Evolutionary conservation across 2,888 invertebrate genomes (phyloP), one percentile per base, ranked within the genome.

Genomic region (Sphaerophoria taeniata): DNA sequence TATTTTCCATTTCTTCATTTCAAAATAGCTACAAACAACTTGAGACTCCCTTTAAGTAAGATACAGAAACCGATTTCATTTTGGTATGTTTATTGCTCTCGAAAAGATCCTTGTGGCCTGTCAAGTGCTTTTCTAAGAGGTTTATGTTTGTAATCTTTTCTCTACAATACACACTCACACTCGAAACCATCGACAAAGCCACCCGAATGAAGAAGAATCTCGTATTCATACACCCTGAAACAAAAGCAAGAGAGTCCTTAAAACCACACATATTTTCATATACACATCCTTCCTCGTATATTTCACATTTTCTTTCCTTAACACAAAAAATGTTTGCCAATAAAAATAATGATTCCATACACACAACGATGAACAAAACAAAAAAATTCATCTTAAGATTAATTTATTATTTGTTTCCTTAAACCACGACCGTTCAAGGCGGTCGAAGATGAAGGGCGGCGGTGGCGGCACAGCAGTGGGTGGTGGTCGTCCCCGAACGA

Each of bases 381-480:
- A 1, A 39, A 67, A 75, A 75, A 79, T 84, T 72, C 84, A 84
- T 84, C 69, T 69, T 55, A 80, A 69, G 84, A 79, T 84, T 79
- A 79, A 84, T 84, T 84, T 84, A 76, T 84, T 79, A 72, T 79
- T 84, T 69, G 67, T 36, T 71, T 67, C 58, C 72, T 70, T 56
- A 49, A 69, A 71, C 72, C 65, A 61, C 12, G 49, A 67, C 49
- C 67, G 63, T 14, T n/a, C 47, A n/a, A 47, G 4, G 14, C 14
- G 9, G 39, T 14, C n/a, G 33, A 11, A 60, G 71, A 39, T 67
- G 63, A n/a, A n/a, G 73, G 31, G n/a, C 31, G 43, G 9, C 9
- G 24, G 24, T 2, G 24, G 24, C 24, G 24, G 24, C 24, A 24
- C 24, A 24, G 24, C 12, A 53, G 61, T 58, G 77, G 56, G 69